Evolutionary conservation across 2,888 invertebrate species (phyloP), one percentile per base, ranked within the genome.

Genomic region (Raillietiella orientalis): DNA sequence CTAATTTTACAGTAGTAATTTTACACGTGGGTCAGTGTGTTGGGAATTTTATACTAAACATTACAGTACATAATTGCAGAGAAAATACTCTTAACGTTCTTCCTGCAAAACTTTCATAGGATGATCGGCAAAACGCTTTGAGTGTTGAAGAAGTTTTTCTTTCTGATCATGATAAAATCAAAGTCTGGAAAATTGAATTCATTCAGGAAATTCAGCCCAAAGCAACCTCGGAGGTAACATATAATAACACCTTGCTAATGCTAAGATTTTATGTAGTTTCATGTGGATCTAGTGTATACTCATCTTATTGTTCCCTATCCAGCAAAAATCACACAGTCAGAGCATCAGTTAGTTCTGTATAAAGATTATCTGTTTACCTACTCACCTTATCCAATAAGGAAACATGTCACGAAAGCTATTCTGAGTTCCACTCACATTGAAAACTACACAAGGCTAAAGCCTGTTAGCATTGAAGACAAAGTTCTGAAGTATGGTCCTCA

Each of bases 311-410:
- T 50, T 16, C 77, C 93, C 0, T 72, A 70, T 47, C 96, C 96
- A 2, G 62, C 62, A 6, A 60, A 66, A 36, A 84, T 96, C 31
- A 57, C 63, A 0, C 96, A 96, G 45, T 65, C 71, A 32, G 93
- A 96, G 39, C 74, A 75, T 38, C 96, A 99, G 41, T 54, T 82
- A 33, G 75, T 96, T 1, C 60, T 69, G 34, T 90, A 69, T 43
- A 58, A 54, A 34, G 84, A 82, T 14, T 75, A 66, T 40, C 56
- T 72, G 29, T 72, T 77, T 42, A 54, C 70, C 28, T 79, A 62
- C 41, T 61, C 71, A 1, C 75, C 82, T 0, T 96, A 93, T 45
- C 43, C 51, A 29, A 66, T 75, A 1, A 45, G 46, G 1, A 62
- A 65, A 20, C 84, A 90, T 46, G 75, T 66, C 34, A 75, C 82